Evolutionary conservation across 2,113 vertebrate genomes (phyloP), one percentile per base, ranked within the genome.

Genomic region (Buteo buteo): DNA sequence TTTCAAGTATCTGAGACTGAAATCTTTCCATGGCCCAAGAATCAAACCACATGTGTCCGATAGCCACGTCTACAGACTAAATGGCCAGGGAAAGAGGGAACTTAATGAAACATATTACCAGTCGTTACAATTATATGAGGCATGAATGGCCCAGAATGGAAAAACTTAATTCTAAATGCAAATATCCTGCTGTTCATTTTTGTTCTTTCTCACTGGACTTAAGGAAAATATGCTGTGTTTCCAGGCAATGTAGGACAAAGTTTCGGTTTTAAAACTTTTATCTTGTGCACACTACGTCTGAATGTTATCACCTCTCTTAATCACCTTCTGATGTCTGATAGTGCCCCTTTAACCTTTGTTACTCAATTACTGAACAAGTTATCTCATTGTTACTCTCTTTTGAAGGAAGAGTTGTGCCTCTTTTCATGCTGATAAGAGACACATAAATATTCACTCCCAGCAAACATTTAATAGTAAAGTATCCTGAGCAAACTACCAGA

Each of bases 381-480:
- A 83, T 93, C 94, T 96, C 95, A 90, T 96, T 97, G 94, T 98
- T 96, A 96, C 65, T 67, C 57, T 50, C 44, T 66, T 95, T 57
- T 62, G 91, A 97, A 97, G 86, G 89, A 97, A 97, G 96, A 97
- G 55, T 92, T 78, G 86, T 95, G 94, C 91, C 81, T 93, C 95
- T 97, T 97, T 97, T 95, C 86, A 93, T 94, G 84, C 94, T 96
- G 96, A 96, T 98, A 97, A 98, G 96, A 96, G 78, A 93, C 17
- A 76, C 58, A 95, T 94, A 97, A 96, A 94, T 92, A 94, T 91
- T 96, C 92, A 74, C 94, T 93, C 38, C 61, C 76, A 92, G 94
- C 94, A 97, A 98, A 97, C 90, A 96, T 93, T 95, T 82, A 92
- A 54, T 91, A 95, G 92, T 90, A 90, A 97, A 97, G 87, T 73